Evolutionary conservation across 2,113 vertebrate species (phyloP).

Genomic region (Formicarius rufipectus): DNA sequence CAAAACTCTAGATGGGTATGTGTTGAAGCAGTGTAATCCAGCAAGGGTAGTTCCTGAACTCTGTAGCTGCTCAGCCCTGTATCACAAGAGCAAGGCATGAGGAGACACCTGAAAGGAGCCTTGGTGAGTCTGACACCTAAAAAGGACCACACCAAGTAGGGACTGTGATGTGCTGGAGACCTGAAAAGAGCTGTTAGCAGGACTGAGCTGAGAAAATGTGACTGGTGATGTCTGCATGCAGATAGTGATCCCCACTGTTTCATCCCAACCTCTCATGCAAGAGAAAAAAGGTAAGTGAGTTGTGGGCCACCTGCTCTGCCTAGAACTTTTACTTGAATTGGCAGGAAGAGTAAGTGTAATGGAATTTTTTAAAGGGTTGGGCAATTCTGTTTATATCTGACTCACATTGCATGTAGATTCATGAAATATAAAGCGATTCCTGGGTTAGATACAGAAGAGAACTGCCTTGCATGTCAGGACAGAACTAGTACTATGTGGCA

Average conservation of each 20-base stretch:
- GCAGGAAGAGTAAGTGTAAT: conserved; percentile 45
- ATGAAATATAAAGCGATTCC: conserved; percentile 52
- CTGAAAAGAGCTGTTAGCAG: background rate
- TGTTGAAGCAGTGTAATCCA: background rate
- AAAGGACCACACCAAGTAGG: background rate
- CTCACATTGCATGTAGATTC: conserved; percentile 52
- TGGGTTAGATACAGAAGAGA: conserved; percentile 49
- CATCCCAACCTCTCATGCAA: background rate
- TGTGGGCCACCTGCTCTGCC: background rate
- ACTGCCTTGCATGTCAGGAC: conserved; percentile 48
- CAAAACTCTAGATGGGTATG: background rate
- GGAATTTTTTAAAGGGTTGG: conserved; percentile 61
- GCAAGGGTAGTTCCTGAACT: background rate
- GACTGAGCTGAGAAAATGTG: background rate
- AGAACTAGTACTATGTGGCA: conserved; percentile 28
- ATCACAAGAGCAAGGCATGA: background rate
- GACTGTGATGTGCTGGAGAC: background rate
- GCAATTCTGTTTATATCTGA: conserved; percentile 57
- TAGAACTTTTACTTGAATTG: conserved; percentile 54
- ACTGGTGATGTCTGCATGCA: background rate
- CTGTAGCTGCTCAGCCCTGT: background rate
- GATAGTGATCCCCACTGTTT: background rate
- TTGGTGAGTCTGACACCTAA: background rate
- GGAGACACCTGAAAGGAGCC: background rate
- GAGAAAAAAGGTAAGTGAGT: background rate